These are phyloP conservation scores for Rhinophrynus dorsalis DNA, from an alignment of 2,797 vertebrate species.

Conservation along the genomic window DNA sequence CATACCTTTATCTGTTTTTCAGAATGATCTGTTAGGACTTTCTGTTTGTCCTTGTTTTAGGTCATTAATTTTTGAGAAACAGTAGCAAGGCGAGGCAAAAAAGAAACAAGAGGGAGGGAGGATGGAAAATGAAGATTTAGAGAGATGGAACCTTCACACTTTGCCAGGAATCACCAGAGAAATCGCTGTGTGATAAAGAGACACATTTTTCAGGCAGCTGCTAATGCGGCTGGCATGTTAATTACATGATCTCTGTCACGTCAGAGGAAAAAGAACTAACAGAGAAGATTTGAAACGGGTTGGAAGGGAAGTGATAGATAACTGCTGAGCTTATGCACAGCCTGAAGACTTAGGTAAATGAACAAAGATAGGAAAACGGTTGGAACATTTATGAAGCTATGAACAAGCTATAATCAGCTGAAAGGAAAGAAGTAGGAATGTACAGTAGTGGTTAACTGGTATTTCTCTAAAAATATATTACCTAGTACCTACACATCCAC, in stretches of 20 bases:
- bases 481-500: no score
- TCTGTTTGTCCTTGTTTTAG: constrained; percentile 45
- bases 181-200: constrained; percentile 23
- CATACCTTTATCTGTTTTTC: background rate
- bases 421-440: background rate
- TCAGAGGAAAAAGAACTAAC: background rate
- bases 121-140: constrained; percentile 50
- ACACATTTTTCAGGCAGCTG: constrained; percentile 32
- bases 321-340: constrained; percentile 53
- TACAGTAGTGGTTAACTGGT: background rate
- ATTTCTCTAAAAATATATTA: no score
- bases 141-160: constrained; percentile 27
- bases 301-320: constrained; percentile 67
- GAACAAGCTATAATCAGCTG: constrained; percentile 4
- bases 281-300: constrained; percentile 42
- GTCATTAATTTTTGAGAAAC: constrained; percentile 33
- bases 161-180: constrained; percentile 32
- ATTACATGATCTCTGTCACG: constrained; percentile 22
- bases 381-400: constrained; percentile 48
- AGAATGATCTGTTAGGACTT: constrained; percentile 33
- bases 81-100: background rate
- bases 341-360: constrained; percentile 7
- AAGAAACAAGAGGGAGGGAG: constrained; percentile 54
- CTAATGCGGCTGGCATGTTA: constrained; percentile 42
- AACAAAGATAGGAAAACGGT: constrained; percentile 31